These are phyloP conservation scores for Encarsia formosa DNA, from an alignment of 2,888 invertebrate species.

Conservation along the genomic window DNA sequence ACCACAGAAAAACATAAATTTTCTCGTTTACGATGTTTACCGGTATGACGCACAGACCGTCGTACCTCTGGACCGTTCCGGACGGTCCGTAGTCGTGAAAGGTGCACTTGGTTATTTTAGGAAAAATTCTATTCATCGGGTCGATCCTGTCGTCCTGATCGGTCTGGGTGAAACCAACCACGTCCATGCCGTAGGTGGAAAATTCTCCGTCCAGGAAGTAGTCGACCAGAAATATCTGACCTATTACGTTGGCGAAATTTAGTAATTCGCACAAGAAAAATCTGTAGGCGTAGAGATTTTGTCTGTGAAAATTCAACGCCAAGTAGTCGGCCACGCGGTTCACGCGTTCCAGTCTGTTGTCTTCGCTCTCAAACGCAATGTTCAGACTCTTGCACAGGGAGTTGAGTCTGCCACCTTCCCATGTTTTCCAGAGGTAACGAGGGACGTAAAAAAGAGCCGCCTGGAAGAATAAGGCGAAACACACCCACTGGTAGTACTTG, in stretches of 20 bases:
- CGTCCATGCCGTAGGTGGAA: conserved; percentile 86
- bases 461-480: conserved; percentile 85
- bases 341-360: conserved; percentile 76
- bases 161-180: conserved; percentile 85
- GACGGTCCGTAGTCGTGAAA: conserved; percentile 96
- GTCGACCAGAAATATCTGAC: conserved; percentile 90
- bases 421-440: conserved; percentile 88
- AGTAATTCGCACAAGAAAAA: conserved; percentile 86
- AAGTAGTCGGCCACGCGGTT: conserved; percentile 81
- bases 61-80: conserved; percentile 85
- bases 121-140: conserved; percentile 83
- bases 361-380: conserved; percentile 79
- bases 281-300: conserved; percentile 84
- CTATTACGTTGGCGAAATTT: conserved; percentile 85
- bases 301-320: conserved; percentile 72
- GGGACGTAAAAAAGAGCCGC: conserved; percentile 89
- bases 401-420: conserved; percentile 89
- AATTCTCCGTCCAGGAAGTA: conserved; percentile 88
- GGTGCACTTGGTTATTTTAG: conserved; percentile 90
- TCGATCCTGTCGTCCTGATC: conserved; percentile 80
- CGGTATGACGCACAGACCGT: conserved; percentile 85
- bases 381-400: conserved; percentile 86
- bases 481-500: conserved; percentile 96
- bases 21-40: conserved; percentile 93
- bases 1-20: conserved; percentile 91